Base-by-base conservation (phyloP, 2,113 vertebrate genomes). In the Meriones unguiculatus region DNA sequence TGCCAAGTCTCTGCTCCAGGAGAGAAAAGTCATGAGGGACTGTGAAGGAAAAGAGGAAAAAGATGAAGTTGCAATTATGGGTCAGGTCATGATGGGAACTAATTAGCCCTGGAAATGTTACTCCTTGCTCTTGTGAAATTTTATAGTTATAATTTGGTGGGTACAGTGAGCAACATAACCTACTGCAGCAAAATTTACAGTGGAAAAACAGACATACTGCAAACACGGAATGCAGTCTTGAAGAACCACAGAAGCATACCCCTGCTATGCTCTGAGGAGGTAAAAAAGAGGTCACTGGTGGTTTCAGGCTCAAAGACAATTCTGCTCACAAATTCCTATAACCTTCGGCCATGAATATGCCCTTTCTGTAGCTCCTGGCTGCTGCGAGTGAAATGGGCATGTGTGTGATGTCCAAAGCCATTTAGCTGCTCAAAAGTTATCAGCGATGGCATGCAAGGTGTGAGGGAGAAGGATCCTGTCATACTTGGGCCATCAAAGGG, bases 401-500 rank as follows among this genome's bases (percentile, higher is more conserved):
- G 97, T 98, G 95, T 97, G 97, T 97, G 97, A 97, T 96, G 96
- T 1, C 97, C 96, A 98, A 98, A 98, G 98, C 96, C 95, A 97
- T 98, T 95, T 97, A 97, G 97, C 97, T 90, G 97, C 94, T 98
- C 96, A 92, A 98, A 98, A 98, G 98, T 98, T 98, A 98, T 98
- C 98, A 97, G 97, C 93, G 57, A 97, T 98, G 94, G 94, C 97
- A 97, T 86, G 97, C 95, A 94, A 98, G 98, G 96, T 95, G 94
- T 98, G 97, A 98, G 98, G 95, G 96, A 97, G 97, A 98, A 97
- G 95, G 98, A 98, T 97, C 97, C 97, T 95, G 98, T 92, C 32
- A 91, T n/a, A 98, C 97, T 98, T 93, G 80, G 97, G 97, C 97
- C 98, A 98, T 98, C 98, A 98, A 97, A 98, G 97, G 97, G 98